Base-by-base conservation (phyloP, 2,113 vertebrate genomes). In the Lycaon pictus region DNA sequence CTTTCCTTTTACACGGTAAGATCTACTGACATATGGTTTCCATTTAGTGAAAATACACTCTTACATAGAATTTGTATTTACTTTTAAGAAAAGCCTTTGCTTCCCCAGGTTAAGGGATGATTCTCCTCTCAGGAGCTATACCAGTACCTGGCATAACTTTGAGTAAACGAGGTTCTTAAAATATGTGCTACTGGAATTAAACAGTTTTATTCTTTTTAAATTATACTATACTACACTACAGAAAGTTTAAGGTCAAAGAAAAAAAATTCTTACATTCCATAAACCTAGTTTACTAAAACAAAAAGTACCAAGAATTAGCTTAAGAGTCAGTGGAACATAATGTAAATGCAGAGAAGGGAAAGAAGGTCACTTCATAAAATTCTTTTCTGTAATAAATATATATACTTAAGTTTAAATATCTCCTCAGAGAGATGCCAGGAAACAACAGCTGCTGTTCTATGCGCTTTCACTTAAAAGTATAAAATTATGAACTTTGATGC, bases 401-500 rank as follows among this genome's bases (percentile, higher is more conserved):
- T 25, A 85, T 29, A 93, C 88, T 97, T 90, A 92, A 91, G 85
- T 71, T 81, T 79, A 76, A 95, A 67, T 87, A 90, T 97, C 96
- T 93, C 83, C 71, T 72, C 63, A 92, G 53, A 97, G 97, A 92
- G 93, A 96, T 92, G 93, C 93, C 92, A 96, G 93, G 62, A 92
- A 96, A 93, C 83, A 96, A 96, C 96, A 98, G 97, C 96, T 98
- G 93, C 48, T 97, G 65, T 86, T 97, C 85, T 72, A 74, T 69
- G 83, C 1, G 71, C 79, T 95, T 86, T 92, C 74, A 87, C 96
- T 96, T 89, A 56, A 76, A 97, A 91, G 82, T 95, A 93, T 71
- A 97, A 89, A 95, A 97, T 97, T 89, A 96, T 90, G 86, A 97
- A 98, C 97, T 97, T 80, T 95, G 93, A 85, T 62, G 95, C 83